phyloP scores from a whole-genome alignment of 2,797 vertebrate genomes.

The Acrocephalus scirpaceus region DNA sequence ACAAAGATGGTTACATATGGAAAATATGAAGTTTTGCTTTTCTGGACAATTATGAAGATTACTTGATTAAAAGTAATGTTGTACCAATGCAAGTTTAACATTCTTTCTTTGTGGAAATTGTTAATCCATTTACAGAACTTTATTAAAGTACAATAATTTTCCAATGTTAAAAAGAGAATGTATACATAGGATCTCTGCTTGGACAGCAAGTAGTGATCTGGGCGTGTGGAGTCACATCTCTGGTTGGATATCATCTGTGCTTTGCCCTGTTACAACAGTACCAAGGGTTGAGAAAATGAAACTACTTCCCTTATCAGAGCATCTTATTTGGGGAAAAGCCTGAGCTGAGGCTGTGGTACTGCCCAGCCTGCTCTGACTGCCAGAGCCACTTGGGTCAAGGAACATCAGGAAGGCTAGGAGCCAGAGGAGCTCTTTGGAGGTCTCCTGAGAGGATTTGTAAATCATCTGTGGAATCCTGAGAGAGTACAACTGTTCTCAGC shows the following conservation, averaged over 20 bases:
- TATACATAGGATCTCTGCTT: not conserved
- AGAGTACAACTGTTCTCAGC: not conserved
- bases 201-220: not conserved
- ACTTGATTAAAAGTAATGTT: not conserved
- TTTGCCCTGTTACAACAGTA: not conserved
- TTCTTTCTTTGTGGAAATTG: constrained; percentile 33
- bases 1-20: constrained; percentile 25
- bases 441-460: not conserved
- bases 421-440: not conserved
- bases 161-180: not conserved
- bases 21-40: constrained; percentile 47
- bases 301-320: rapidly evolving
- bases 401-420: not conserved
- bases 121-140: not conserved
- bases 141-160: not conserved
- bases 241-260: not conserved
- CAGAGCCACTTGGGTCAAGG: not conserved
- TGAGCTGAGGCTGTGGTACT: rapidly evolving
- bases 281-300: not conserved
- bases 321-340: not conserved
- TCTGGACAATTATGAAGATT: constrained; percentile 5
- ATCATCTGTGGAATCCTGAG: not conserved
- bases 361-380: not conserved
- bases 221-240: not conserved
- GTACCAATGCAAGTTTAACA: not conserved